phyloP scores from a whole-genome alignment of 2,113 vertebrate genomes.

The Grallaria varia region DNA sequence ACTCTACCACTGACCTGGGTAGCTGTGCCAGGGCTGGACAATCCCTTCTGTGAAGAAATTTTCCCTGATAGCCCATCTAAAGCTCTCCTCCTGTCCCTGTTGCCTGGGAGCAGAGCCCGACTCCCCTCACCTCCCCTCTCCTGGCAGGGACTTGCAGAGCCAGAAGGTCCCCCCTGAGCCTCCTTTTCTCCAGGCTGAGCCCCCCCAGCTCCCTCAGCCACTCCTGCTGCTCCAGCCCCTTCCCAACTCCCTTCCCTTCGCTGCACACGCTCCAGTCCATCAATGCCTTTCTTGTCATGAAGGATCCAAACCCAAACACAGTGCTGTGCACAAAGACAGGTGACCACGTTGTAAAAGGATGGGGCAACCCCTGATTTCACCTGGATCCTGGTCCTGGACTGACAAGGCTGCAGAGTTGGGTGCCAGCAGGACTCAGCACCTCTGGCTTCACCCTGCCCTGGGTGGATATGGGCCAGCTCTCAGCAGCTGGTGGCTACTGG shows the following conservation, averaged over 20 bases:
- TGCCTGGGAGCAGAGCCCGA: background rate
- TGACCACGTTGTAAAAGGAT: background rate
- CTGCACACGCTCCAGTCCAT: accelerated
- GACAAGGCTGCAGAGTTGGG: background rate
- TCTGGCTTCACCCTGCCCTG: background rate
- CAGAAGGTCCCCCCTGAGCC: background rate
- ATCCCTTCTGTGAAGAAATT: accelerated
- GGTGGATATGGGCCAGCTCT: accelerated
- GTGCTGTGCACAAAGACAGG: background rate
- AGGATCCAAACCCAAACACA: accelerated
- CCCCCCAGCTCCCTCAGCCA: accelerated
- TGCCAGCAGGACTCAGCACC: background rate
- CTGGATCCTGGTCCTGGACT: background rate
- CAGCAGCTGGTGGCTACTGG: background rate
- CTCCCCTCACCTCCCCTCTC: background rate
- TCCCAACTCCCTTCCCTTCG: accelerated
- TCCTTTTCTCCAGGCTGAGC: background rate
- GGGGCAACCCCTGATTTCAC: background rate
- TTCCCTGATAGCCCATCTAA: too few species aligned
- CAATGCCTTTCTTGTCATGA: accelerated
- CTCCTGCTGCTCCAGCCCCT: background rate
- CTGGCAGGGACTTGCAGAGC: background rate
- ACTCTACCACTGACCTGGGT: background rate
- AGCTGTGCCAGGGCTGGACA: background rate
- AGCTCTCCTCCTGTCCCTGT: background rate